Percentiles rank a stretch among this genome's conserved stretches.
phyloP scores from a whole-genome alignment of 2,888 invertebrate genomes.

The Gortyna flavago region DNA sequence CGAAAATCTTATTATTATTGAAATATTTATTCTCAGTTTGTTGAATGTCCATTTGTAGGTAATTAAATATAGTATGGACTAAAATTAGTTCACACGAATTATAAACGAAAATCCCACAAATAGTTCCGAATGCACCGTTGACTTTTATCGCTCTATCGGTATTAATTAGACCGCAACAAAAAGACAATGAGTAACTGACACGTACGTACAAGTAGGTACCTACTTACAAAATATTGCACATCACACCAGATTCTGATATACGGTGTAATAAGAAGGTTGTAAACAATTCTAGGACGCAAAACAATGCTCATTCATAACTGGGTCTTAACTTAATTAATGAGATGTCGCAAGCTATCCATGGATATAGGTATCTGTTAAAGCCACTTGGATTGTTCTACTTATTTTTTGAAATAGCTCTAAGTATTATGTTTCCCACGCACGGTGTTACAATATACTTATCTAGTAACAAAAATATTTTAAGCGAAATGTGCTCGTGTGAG shows the following conservation, averaged over 20 bases:
- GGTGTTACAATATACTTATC: conserved; percentile 44
- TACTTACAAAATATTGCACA: conserved; percentile 70
- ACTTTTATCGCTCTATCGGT: conserved; percentile 67
- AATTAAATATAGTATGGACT: background rate
- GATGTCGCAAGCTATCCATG: conserved; percentile 64
- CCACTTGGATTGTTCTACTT: conserved; percentile 48
- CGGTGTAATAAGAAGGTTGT: conserved; percentile 58
- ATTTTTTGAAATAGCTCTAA: conserved; percentile 52
- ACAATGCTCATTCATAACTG: conserved; percentile 71
- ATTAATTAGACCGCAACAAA: conserved; percentile 71
- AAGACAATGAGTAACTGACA: conserved; percentile 69
- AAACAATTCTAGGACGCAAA: conserved; percentile 66
- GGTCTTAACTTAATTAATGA: conserved; percentile 65
- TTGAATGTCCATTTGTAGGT: conserved; percentile 21
- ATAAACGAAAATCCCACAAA: conserved; percentile 44
- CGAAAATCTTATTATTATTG: background rate
- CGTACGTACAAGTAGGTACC: conserved; percentile 15
- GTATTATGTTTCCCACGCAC: conserved; percentile 66
- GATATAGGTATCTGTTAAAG: conserved; percentile 39
- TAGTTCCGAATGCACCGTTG: conserved; percentile 60
- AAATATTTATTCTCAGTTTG: background rate
- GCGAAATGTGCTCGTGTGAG: conserved; percentile 39
- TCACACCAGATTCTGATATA: conserved; percentile 39
- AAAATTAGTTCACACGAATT: conserved; percentile 45
- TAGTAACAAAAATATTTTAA: conserved; percentile 45